Evolutionary conservation across 2,113 vertebrate species (phyloP).

Genomic region (Circaetus cinerascens): DNA sequence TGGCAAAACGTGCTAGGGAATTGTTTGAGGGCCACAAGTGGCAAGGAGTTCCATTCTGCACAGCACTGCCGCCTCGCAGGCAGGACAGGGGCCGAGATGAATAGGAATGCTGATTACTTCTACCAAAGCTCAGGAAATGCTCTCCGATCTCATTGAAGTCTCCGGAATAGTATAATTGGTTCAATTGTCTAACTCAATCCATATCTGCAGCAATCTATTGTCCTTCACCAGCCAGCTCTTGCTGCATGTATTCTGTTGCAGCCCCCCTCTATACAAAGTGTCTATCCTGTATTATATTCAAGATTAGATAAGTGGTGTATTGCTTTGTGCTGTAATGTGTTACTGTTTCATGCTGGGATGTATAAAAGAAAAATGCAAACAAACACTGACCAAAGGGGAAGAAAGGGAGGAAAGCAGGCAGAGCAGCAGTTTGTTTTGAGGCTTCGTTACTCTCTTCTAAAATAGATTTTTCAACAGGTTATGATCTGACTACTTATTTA

Average conservation of each 20-base stretch:
- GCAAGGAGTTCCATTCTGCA: not conserved
- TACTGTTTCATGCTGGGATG: not conserved
- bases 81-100: not conserved
- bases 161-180: not conserved
- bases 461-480: constrained; percentile 2
- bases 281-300: not conserved
- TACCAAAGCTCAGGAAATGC: not conserved
- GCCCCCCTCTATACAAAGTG: not conserved
- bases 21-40: not conserved
- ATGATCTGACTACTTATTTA: not conserved
- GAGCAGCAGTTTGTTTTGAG: not conserved
- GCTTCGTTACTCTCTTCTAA: not conserved
- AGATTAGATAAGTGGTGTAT: constrained; percentile 21
- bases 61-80: not conserved
- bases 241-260: not conserved
- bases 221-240: not conserved
- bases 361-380: not conserved
- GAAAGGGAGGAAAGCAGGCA: not conserved
- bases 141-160: not conserved
- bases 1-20: accelerated
- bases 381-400: not conserved
- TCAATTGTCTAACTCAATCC: constrained; percentile 23
- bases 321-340: constrained; percentile 9
- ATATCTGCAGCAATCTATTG: constrained; percentile 12
- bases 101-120: constrained; percentile 1